Conservation (phyloP, 2,888 invertebrate species). For the Lumbricus terrestris region DNA sequence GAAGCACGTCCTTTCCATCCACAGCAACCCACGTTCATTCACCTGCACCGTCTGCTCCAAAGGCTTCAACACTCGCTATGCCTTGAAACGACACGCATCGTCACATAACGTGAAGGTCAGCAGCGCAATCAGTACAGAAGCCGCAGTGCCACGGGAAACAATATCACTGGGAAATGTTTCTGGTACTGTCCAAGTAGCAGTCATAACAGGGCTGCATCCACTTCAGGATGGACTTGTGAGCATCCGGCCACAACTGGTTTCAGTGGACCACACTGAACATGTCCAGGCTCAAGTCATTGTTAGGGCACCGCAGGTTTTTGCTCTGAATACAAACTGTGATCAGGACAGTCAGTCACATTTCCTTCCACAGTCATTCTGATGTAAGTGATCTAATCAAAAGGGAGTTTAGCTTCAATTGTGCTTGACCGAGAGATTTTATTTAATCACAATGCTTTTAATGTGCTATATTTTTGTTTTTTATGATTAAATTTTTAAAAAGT, state of each 20-base stretch:
- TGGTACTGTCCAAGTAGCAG: neutral
- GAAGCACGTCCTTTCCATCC: slow-evolving; percentile 59
- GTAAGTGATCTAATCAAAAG: neutral
- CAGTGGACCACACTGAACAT: neutral
- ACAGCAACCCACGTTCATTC: slow-evolving; percentile 57
- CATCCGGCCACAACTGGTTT: neutral
- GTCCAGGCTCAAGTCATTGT: neutral
- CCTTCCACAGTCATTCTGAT: neutral
- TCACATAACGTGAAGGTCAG: slow-evolving; percentile 43
- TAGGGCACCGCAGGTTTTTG: slow-evolving; percentile 4
- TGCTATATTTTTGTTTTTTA: neutral
- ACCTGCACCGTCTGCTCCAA: slow-evolving; percentile 55
- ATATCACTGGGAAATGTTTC: neutral
- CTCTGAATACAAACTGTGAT: neutral
- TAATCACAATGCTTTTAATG: neutral
- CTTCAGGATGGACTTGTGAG: neutral
- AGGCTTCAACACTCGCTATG: slow-evolving; percentile 59
- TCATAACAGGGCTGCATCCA: neutral
- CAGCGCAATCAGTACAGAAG: neutral
- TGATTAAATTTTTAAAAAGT: neutral
- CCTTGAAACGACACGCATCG: slow-evolving; percentile 56
- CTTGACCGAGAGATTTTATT: neutral
- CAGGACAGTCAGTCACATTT: neutral
- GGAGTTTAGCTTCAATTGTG: neutral
- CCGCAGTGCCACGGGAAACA: neutral